Evolutionary conservation across 2,113 vertebrate species (phyloP).

Genomic region (Rhynchomys soricoides): DNA sequence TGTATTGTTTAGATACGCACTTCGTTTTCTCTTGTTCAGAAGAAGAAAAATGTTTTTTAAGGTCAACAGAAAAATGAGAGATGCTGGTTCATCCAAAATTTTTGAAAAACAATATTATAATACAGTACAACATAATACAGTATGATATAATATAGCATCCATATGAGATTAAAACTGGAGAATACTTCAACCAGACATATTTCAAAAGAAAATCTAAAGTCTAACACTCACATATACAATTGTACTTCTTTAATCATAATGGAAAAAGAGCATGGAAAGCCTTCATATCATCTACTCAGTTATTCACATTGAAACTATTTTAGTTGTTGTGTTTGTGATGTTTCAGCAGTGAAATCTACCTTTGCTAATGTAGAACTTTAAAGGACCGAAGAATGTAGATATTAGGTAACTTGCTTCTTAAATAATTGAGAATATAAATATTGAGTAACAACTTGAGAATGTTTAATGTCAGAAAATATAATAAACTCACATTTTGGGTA

Average conservation of each 20-base stretch:
- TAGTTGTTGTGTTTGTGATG: background rate
- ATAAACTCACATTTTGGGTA: background rate
- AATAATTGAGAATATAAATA: background rate
- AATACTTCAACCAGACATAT: background rate
- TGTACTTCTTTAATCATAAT: background rate
- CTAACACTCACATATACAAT: background rate
- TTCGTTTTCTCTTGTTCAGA: slow-evolving; percentile 25
- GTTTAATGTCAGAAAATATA: background rate
- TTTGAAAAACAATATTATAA: background rate
- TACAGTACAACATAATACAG: too few species aligned
- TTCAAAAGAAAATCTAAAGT: background rate
- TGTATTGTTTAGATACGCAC: background rate
- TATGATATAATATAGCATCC: background rate
- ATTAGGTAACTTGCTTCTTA: background rate
- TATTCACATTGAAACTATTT: background rate
- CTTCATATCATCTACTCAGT: background rate
- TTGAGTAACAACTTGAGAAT: background rate
- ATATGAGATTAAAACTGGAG: background rate
- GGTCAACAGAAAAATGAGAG: background rate
- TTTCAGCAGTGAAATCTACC: background rate
- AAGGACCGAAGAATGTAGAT: background rate
- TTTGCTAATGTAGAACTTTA: background rate
- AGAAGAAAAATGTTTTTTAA: background rate
- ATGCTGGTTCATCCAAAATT: background rate
- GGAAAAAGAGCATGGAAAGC: background rate